phyloP scores from a whole-genome alignment of 2,113 vertebrate species.

The Hydrolagus affinis region DNA sequence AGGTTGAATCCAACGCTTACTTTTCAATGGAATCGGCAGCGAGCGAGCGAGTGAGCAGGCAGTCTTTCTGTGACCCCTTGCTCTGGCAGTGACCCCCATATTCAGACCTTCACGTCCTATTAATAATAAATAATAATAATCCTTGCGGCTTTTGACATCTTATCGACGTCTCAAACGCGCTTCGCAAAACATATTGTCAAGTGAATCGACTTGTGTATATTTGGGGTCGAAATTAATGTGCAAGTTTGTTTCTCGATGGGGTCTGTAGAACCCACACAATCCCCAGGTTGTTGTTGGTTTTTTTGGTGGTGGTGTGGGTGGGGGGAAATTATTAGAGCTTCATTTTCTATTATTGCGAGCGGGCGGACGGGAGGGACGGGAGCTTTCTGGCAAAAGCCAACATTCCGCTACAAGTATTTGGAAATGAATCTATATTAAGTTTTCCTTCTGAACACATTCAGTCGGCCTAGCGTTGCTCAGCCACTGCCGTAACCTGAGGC shows the following conservation, averaged over 20 bases:
- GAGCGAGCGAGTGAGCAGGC: too few species aligned
- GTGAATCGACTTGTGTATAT: too few species aligned
- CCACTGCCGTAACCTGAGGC: neutral
- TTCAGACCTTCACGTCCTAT: neutral
- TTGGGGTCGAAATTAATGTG: too few species aligned
- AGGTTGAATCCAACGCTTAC: neutral
- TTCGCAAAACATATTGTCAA: too few species aligned
- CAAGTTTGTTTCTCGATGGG: neutral
- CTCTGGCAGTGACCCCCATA: too few species aligned
- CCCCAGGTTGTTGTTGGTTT: neutral
- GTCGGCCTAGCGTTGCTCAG: neutral
- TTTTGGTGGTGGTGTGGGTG: too few species aligned
- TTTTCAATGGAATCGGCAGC: neutral
- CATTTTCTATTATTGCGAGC: neutral
- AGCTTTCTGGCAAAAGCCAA: neutral
- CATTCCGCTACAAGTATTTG: neutral
- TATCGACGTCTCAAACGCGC: too few species aligned
- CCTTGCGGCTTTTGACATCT: too few species aligned
- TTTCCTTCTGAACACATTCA: neutral
- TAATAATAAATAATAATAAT: too few species aligned
- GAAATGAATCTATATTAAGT: conserved; percentile 14
- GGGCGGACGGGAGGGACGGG: neutral
- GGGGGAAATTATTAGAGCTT: conserved; percentile 10
- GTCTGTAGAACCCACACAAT: neutral
- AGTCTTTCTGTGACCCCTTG: neutral